Evolutionary conservation across 2,888 invertebrate genomes (phyloP).

Genomic region (Timema podura): DNA sequence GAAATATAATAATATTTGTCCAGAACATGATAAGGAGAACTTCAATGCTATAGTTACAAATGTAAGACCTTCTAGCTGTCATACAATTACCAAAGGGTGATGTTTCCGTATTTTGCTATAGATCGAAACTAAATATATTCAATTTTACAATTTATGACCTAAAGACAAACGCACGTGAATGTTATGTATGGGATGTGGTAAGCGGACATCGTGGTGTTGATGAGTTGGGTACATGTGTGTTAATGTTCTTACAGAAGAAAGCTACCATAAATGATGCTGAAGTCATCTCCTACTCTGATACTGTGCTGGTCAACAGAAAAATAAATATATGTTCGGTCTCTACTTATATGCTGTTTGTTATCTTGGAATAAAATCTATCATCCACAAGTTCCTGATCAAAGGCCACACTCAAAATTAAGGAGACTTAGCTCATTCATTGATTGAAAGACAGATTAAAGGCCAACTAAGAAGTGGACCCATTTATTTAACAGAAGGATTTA

Average conservation of each 20-base stretch:
- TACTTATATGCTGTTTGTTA: not conserved
- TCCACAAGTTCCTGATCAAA: not conserved
- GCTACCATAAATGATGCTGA: not conserved
- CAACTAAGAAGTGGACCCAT: not conserved
- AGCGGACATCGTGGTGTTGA: not conserved
- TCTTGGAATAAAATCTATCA: not conserved
- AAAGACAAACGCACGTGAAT: not conserved
- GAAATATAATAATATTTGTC: not conserved
- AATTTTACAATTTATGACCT: not conserved
- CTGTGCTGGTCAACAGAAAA: not conserved
- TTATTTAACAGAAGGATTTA: not conserved
- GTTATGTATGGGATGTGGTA: constrained; percentile 1
- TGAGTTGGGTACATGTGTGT: not conserved
- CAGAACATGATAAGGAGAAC: not conserved
- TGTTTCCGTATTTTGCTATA: not conserved
- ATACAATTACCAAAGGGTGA: not conserved
- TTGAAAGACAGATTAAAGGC: not conserved
- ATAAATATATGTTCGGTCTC: not conserved
- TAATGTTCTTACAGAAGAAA: not conserved
- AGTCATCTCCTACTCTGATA: not conserved
- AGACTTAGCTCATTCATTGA: not conserved
- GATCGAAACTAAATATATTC: not conserved
- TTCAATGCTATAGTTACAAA: not conserved
- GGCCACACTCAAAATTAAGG: not conserved
- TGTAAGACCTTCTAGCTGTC: not conserved